Evolutionary conservation across 2,797 vertebrate genomes (phyloP).

Genomic region (Typhlichthys subterraneus): DNA sequence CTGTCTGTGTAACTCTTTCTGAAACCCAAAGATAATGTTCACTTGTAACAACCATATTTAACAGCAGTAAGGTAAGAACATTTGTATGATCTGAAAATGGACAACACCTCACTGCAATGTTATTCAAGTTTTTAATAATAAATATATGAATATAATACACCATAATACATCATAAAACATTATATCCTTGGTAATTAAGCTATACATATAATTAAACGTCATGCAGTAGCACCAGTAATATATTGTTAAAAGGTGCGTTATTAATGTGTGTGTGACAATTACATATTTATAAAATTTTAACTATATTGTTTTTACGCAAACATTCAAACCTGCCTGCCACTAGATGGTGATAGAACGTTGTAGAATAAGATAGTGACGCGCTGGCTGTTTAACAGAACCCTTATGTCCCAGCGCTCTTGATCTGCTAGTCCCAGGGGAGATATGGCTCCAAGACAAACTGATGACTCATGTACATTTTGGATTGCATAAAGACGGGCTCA

Average conservation of each 20-base stretch:
- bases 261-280: no score
- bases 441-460: slow-evolving; percentile 58
- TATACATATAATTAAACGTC: no score
- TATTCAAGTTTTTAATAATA: slow-evolving; percentile 4
- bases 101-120: background rate
- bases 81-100: slow-evolving; percentile 26
- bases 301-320: no score
- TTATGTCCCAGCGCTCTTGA: slow-evolving; percentile 63
- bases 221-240: no score
- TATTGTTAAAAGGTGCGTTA: no score
- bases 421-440: slow-evolving; percentile 50
- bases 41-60: slow-evolving; percentile 18
- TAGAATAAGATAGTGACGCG: slow-evolving; percentile 4
- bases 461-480: slow-evolving; percentile 55
- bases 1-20: slow-evolving; percentile 1
- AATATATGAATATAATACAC: slow-evolving; percentile 35
- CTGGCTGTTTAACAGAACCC: slow-evolving; percentile 42
- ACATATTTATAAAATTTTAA: no score
- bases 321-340: slow-evolving; percentile 33
- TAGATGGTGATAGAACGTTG: slow-evolving; percentile 53
- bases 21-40: slow-evolving; percentile 12
- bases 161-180: background rate
- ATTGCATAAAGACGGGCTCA: slow-evolving; percentile 38
- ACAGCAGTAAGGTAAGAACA: background rate
- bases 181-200: background rate